Percentiles rank a stretch among this genome's conserved stretches.
phyloP scores from a whole-genome alignment of 2,797 vertebrate genomes.

The Poeciliopsis gracilis region DNA sequence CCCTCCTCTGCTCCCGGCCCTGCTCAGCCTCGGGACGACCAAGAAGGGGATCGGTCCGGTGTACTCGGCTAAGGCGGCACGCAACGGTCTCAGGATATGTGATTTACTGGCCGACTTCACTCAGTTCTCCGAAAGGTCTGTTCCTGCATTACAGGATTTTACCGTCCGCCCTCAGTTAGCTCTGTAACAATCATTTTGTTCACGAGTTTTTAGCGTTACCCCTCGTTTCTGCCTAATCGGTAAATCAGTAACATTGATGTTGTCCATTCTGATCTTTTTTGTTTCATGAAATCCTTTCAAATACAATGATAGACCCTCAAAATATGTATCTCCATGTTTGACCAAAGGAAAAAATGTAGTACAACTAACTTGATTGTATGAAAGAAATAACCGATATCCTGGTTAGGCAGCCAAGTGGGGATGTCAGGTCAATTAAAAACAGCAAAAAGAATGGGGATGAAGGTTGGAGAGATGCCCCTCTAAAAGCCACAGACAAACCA shows the following conservation, averaged over 20 bases:
- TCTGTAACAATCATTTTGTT: not conserved
- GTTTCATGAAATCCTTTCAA: not conserved
- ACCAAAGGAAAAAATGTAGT: not conserved
- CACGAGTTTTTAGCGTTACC: not conserved
- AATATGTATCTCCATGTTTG: not conserved
- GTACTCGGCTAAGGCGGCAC: constrained; percentile 96
- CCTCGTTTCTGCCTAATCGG: not conserved
- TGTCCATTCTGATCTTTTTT: not conserved
- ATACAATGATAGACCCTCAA: not conserved
- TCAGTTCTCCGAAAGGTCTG: constrained; percentile 92
- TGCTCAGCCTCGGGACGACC: constrained; percentile 92
- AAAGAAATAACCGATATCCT: not conserved
- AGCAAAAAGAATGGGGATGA: not conserved
- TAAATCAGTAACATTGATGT: not conserved
- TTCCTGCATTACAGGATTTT: not conserved
- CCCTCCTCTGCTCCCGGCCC: constrained; percentile 24
- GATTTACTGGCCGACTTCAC: constrained; percentile 95
- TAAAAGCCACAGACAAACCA: not conserved
- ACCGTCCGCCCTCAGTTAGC: not conserved
- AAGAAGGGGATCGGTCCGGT: constrained; percentile 98
- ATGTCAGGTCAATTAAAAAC: not conserved
- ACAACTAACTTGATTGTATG: not conserved
- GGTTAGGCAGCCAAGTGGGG: not conserved
- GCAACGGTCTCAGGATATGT: constrained; percentile 96
- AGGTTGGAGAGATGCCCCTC: not conserved